Evolutionary conservation across 92 coral and sea anemone species (phyloP).

Genomic region (Nematostella vectensis): DNA sequence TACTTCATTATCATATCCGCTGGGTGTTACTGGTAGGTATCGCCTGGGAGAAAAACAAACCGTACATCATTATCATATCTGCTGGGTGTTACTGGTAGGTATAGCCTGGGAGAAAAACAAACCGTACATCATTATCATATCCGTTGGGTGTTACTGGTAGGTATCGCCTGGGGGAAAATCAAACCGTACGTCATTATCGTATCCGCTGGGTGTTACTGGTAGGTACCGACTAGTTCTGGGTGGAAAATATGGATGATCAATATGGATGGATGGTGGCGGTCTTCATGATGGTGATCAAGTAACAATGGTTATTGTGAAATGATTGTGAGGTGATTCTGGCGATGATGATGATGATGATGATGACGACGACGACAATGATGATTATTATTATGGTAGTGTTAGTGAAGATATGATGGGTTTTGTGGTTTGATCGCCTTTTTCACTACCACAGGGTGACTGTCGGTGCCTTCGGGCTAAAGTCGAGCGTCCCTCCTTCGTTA

Average conservation of each 20-base stretch:
- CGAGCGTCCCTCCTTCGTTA: slow-evolving; percentile 61
- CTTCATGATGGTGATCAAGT: no score
- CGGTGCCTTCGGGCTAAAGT: slow-evolving; percentile 63
- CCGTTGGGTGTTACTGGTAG: slow-evolving; percentile 79
- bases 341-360: no score
- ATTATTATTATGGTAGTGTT: no score
- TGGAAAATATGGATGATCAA: neutral
- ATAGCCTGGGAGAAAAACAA: slow-evolving; percentile 60
- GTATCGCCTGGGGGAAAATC: slow-evolving; percentile 57
- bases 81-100: slow-evolving; percentile 79
- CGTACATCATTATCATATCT: slow-evolving; percentile 59
- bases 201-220: slow-evolving; percentile 78
- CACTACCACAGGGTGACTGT: slow-evolving; percentile 45
- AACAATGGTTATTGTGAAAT: no score
- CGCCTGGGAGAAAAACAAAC: slow-evolving; percentile 66
- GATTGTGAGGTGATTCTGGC: no score
- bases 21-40: slow-evolving; percentile 73
- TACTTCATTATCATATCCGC: slow-evolving; percentile 63
- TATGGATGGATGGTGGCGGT: no score
- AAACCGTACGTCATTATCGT: slow-evolving; percentile 69
- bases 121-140: slow-evolving; percentile 61
- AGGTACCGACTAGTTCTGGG: slow-evolving; percentile 1
- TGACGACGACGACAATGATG: no score
- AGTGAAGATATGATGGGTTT: no score
- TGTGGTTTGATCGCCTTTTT: no score